phyloP scores from a whole-genome alignment of 2,113 vertebrate genomes.

The Coturnix japonica region DNA sequence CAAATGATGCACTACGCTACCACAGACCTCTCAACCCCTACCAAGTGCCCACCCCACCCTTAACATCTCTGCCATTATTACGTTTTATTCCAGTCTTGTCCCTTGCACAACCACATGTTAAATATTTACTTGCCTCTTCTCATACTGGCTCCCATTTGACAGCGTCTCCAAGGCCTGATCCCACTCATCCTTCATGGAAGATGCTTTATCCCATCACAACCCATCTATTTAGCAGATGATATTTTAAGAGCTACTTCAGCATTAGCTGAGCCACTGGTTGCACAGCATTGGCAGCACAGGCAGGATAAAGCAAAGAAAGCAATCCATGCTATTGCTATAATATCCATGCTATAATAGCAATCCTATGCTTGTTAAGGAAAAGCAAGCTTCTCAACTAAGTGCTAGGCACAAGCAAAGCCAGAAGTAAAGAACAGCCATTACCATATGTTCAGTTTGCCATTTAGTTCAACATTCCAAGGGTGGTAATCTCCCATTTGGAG shows the following conservation, averaged over 20 bases:
- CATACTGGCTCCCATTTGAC: background rate
- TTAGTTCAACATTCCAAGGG: background rate
- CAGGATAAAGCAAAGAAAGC: background rate
- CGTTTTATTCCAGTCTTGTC: background rate
- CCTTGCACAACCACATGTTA: fast-evolving
- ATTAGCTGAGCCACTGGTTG: background rate
- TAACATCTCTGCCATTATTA: background rate
- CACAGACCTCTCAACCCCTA: background rate
- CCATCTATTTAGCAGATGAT: background rate
- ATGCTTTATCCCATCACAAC: background rate
- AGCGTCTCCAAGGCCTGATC: background rate
- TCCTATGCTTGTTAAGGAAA: background rate
- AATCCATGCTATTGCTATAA: too few species aligned
- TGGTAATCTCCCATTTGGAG: background rate
- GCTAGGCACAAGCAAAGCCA: background rate
- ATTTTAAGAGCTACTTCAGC: background rate
- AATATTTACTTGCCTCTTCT: background rate
- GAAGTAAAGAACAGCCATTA: background rate
- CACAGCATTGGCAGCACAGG: background rate
- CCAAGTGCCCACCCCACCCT: background rate
- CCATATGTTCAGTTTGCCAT: background rate
- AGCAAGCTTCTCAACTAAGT: background rate
- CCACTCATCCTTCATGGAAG: background rate
- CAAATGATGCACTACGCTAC: fast-evolving
- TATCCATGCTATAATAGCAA: too few species aligned